A percentile compares a stretch with the other conserved stretches of the same genome.
Conservation (phyloP, 2,888 invertebrate species). For the Leucozona laternaria region DNA sequence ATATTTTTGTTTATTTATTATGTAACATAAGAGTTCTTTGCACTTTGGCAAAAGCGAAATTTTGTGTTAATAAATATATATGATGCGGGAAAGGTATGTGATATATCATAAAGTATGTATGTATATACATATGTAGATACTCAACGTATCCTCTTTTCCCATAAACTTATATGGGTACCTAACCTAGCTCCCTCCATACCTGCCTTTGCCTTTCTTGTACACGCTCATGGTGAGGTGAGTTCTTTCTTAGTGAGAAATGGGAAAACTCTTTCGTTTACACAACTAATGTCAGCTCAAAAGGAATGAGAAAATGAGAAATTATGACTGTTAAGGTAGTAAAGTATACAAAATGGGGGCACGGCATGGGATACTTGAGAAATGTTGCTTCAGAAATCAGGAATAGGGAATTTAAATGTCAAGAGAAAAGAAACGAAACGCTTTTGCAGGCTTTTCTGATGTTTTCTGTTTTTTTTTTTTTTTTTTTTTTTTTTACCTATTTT, state of each 20-base stretch:
- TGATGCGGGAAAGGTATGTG: background rate
- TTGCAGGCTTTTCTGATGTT: background rate
- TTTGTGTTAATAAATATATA: slow-evolving; percentile 55
- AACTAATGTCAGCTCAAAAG: slow-evolving; percentile 30
- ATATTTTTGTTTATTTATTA: slow-evolving; percentile 66
- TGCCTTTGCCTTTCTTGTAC: background rate
- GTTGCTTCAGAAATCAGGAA: slow-evolving; percentile 24
- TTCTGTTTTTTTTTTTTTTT: background rate
- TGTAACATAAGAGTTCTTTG: slow-evolving; percentile 54
- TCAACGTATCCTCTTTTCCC: background rate
- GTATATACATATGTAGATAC: background rate
- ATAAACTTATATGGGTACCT: background rate
- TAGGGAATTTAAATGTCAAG: slow-evolving; percentile 42
- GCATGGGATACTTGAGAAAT: slow-evolving; percentile 37
- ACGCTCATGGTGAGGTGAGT: background rate
- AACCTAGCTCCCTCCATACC: background rate
- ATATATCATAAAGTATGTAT: slow-evolving; percentile 4
- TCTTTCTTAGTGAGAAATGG: slow-evolving; percentile 1
- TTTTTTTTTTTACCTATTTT: background rate
- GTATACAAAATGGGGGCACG: slow-evolving; percentile 21
- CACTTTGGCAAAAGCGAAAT: slow-evolving; percentile 60
- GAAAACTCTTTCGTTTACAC: slow-evolving; percentile 15
- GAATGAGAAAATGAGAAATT: slow-evolving; percentile 44
- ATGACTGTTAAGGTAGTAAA: slow-evolving; percentile 23
- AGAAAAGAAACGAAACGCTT: slow-evolving; percentile 23